Conservation (phyloP, 2,888 invertebrate genomes). For the Drosophila helvetica region DNA sequence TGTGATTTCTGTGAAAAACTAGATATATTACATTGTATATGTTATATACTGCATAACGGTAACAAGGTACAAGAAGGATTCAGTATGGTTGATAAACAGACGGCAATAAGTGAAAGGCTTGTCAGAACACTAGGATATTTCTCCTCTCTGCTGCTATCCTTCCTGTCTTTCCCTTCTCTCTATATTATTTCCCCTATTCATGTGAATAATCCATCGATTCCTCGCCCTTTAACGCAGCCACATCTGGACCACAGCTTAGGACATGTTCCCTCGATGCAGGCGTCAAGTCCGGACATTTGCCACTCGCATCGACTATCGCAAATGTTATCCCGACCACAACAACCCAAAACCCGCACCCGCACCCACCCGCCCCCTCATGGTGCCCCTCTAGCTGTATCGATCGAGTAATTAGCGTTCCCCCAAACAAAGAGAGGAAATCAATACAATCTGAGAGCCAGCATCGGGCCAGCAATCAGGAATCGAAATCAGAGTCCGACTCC, state of each 20-base stretch:
- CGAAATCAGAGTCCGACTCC: conserved; percentile 19
- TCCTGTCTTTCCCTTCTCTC: too few species aligned
- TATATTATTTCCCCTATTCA: too few species aligned
- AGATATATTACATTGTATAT: not conserved
- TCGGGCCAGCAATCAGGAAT: conserved; percentile 43
- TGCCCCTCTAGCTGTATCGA: not conserved
- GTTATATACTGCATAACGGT: too few species aligned
- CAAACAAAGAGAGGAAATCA: conserved; percentile 51
- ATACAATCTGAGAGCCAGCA: conserved; percentile 53
- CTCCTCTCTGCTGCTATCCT: too few species aligned
- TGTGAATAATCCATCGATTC: too few species aligned
- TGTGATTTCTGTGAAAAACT: conserved; percentile 11
- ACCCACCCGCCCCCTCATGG: not conserved
- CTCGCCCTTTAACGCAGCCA: not conserved
- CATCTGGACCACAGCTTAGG: not conserved
- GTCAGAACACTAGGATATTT: too few species aligned
- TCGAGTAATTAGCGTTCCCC: conserved; percentile 59
- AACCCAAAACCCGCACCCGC: conserved; percentile 26
- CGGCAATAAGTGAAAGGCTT: too few species aligned
- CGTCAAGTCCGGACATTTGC: conserved; percentile 14
- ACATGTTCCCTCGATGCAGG: not conserved
- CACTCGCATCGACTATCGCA: not conserved
- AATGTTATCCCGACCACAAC: conserved; percentile 56
- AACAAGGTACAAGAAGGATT: too few species aligned
- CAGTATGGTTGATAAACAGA: too few species aligned